These are phyloP conservation scores for Acanthisitta chloris DNA, from an alignment of 2,113 vertebrate species.

Conservation along the genomic window DNA sequence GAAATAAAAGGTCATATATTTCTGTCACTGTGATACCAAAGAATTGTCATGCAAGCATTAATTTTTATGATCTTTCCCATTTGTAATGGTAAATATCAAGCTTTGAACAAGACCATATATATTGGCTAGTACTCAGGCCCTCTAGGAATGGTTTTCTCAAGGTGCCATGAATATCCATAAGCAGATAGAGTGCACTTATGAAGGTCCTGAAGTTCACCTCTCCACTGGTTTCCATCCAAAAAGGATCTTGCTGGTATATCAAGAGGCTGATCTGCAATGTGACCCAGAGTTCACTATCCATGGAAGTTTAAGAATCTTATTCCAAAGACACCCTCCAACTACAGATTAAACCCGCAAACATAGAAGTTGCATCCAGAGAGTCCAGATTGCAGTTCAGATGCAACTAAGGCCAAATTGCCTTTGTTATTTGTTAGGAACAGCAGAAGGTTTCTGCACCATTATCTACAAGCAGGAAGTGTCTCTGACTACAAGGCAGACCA, in stretches of 20 bases:
- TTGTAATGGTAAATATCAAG: background rate
- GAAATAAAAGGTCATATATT: background rate
- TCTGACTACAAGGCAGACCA: background rate
- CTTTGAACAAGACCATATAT: background rate
- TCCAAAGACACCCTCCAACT: background rate
- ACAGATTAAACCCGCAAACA: background rate
- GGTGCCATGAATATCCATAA: background rate
- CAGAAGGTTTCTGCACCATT: background rate
- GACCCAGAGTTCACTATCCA: background rate
- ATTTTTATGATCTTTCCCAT: background rate
- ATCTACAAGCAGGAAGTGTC: background rate
- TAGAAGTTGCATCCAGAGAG: background rate
- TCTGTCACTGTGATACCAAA: background rate
- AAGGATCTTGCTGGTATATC: background rate
- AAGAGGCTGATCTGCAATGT: background rate
- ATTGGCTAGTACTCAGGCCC: background rate
- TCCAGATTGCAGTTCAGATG: background rate
- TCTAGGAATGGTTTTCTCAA: background rate
- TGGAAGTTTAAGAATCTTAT: background rate
- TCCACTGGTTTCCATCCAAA: background rate
- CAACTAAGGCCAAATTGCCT: background rate
- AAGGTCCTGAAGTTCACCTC: background rate
- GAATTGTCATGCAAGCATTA: background rate
- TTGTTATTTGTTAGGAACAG: background rate
- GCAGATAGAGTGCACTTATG: background rate